Base-by-base conservation (phyloP, 2,113 vertebrate genomes). In the Amphiprion percula region DNA sequence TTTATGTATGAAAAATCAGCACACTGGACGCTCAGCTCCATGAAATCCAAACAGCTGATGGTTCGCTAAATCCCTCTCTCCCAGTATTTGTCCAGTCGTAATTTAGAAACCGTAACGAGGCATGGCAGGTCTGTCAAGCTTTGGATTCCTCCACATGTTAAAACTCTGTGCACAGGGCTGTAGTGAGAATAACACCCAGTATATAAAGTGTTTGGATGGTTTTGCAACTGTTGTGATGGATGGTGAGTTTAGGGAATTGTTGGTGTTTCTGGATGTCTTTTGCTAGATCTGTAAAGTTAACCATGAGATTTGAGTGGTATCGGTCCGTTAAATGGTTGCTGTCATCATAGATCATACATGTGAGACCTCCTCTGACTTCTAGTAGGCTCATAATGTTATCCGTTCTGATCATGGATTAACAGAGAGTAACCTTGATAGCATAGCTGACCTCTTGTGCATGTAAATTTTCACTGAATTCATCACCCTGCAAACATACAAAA, bases 11-110 rank as follows among this genome's bases (percentile, higher is more conserved):
- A 16, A 64, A 77, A 75, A 59, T 64, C 39, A 46, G 66, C 28
- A 79, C 46, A 10, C n/a, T n/a, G 67, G 33, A 44, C 26, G 55
- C 56, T 74, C 30, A 67, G 11, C 21, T 74, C 1, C 17, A 53
- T 55, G 3, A 79, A 76, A 49, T 53, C 15, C 19, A 47, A 56
- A 53, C 19, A 62, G 46, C 6, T 41, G 46, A 41, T 8, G 1
- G 10, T 50, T 70, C 0, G 10, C 11, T 60, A 61, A 69, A 47
- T 37, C 39, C 26, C 10, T 28, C 33, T 37, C n/a, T 21, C 10
- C 50, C 47, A 15, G n/a, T 21, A 37, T 58, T 54, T 50, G 14
- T 49, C 11, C 44, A 59, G 0, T 65, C 39, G 16, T n/a, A 66
- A 28, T 41, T 62, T 47, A 72, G 39, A 15, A 69, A 7, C n/a